Evolutionary conservation across 2,113 vertebrate species (phyloP), one percentile per base, ranked within the genome.

Genomic region (Anhinga rufa): DNA sequence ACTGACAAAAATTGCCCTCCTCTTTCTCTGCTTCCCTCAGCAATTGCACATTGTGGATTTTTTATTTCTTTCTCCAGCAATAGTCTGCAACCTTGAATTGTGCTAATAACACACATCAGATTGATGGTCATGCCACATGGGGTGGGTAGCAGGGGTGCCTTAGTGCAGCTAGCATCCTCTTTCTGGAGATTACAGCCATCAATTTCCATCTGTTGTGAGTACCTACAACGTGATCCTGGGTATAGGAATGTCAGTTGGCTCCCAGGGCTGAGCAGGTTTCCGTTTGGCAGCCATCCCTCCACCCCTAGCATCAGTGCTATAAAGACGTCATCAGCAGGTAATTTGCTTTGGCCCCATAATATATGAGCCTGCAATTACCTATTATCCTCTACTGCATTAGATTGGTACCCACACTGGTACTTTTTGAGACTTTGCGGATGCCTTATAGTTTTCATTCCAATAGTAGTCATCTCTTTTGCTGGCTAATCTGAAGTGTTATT

Each of bases 171-270:
- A 65, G 62, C 38, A 26, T 92, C 14, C 49, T 84, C 14, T 57
- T 92, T 9, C 4, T 80, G 66, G 65, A 95, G 81, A 92, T 93
- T 95, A 48, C 54, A 91, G 46, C 65, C 89, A 85, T 97, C 89
- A 91, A 82, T 95, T 91, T 92, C 83, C 54, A 70, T 93, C 81
- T 76, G 46, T 54, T 77, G 29, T 51, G 86, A 87, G 83, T 84
- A 66, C 34, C 92, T 87, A 72, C 64, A 55, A 12, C 1, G 1
- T 46, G 74, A 93, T 82, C 80, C 46, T 76, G 71, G 57, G 34
- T 91, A 46, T 25, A 60, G 83, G 65, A 92, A 34, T 0, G 5
- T 92, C 80, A n/a, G 52, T 60, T 83, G 20, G 26, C 89, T 93
- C 86, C 88, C 60, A 62, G 36, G 46, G n/a, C 88, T 80, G 66